Evolutionary conservation across 2,113 vertebrate genomes (phyloP), one percentile per base, ranked within the genome.

Genomic region (Corythoichthys intestinalis): DNA sequence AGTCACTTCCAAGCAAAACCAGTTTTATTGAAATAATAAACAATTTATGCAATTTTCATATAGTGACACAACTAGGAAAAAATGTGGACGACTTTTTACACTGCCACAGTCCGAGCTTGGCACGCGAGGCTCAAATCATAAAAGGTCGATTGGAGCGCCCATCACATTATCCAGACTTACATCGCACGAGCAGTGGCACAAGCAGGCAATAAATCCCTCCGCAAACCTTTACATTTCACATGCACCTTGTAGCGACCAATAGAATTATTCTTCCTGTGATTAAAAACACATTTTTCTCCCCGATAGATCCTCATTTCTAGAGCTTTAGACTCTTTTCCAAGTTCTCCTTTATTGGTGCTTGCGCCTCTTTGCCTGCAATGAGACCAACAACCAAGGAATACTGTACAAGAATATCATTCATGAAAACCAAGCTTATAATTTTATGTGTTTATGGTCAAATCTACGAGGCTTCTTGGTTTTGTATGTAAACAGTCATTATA

Each of bases 201-300:
- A 58, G 8, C 34, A 58, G 56, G 13, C 67, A 13, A 77, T 82
- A 72, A 79, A 81, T 86, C 73, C 71, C 63, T 8, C 41, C 56
- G 50, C 67, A 49, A 58, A 34, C 41, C 58, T 72, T 67, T 71
- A 52, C 17, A 41, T 76, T 74, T 82, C 69, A 79, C 69, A 75
- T 65, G 37, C 71, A n/a, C 41, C 12, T 50, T 65, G 38, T 17
- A 12, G 50, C 74, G 66, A 75, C 67, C 72, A 70, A 49, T 63
- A 72, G 67, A 81, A 80, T 15, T 15, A 70, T 77, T 80, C 73
- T 75, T 79, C 52, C 74, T 62, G 14, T 58, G 46, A 76, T 17
- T 41, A n/a, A 76, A 72, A 66, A 20, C 69, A 71, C 8, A 67
- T 73, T 74, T 85, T 41, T 66, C 17, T 34, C 50, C 57, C 62